Percentiles rank a stretch among this genome's conserved stretches.
These are phyloP conservation scores for Nyleta sp. DNA, from an alignment of 2,888 invertebrate species.

Conservation along the genomic window DNA sequence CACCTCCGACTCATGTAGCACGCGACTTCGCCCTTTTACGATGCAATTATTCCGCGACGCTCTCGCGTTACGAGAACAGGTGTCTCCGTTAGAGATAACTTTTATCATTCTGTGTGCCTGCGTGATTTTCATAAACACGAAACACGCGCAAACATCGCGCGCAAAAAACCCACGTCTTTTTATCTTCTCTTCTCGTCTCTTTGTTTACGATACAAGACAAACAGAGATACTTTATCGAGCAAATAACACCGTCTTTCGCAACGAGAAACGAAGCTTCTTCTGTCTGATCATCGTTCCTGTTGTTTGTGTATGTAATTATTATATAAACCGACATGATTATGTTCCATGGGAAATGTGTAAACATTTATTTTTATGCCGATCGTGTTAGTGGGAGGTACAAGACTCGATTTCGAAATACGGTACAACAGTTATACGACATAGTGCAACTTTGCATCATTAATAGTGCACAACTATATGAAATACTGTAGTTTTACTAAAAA, in stretches of 20 bases:
- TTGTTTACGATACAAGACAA: constrained; percentile 20
- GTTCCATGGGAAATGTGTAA: no score
- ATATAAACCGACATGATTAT: no score
- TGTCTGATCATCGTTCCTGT: constrained; percentile 4
- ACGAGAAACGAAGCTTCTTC: neutral
- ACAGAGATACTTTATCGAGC: constrained; percentile 14
- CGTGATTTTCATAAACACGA: constrained; percentile 23
- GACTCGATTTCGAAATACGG: no score
- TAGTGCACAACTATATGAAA: no score
- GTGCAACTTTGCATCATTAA: no score
- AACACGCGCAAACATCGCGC: neutral
- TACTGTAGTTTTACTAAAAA: no score
- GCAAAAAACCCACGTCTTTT: neutral
- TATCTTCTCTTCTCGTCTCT: neutral
- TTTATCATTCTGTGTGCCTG: constrained; percentile 10
- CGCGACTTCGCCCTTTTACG: constrained; percentile 39
- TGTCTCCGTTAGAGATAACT: constrained; percentile 23
- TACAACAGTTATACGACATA: no score
- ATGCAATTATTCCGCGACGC: constrained; percentile 28
- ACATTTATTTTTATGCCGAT: no score
- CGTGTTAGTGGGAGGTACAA: no score
- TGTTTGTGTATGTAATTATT: neutral
- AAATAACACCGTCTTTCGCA: constrained; percentile 13
- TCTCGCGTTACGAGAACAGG: constrained; percentile 26
- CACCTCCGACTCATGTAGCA: constrained; percentile 10